phyloP scores from a whole-genome alignment of 2,113 vertebrate genomes.

The Agapornis roseicollis region DNA sequence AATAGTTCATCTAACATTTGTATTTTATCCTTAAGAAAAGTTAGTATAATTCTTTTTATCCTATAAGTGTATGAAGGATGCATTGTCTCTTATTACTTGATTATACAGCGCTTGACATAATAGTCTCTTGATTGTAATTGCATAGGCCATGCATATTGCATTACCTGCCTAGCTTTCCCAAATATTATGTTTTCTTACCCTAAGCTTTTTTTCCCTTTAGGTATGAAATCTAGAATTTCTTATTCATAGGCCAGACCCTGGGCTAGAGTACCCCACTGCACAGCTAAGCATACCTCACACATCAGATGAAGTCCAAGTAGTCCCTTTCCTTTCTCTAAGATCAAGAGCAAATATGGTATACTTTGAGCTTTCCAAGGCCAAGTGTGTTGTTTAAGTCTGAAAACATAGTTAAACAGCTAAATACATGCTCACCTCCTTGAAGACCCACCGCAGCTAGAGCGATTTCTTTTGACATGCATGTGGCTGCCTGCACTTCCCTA shows the following conservation, averaged over 20 bases:
- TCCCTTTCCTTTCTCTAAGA: neutral
- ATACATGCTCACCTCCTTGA: accelerated
- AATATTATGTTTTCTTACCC: neutral
- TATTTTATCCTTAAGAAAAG: neutral
- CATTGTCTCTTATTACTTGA: constrained; percentile 3
- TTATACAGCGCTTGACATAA: neutral
- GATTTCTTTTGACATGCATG: neutral
- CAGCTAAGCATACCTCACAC: neutral
- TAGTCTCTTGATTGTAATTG: constrained; percentile 27
- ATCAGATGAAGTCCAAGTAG: neutral
- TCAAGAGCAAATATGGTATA: neutral
- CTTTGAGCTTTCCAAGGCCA: neutral
- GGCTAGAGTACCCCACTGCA: neutral
- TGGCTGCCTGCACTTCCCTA: neutral
- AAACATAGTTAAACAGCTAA: neutral
- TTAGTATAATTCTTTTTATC: neutral
- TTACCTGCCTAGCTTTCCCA: neutral
- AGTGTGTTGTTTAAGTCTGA: neutral
- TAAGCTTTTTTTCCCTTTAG: neutral
- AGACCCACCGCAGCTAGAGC: neutral
- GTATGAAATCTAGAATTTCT: neutral
- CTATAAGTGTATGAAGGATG: neutral
- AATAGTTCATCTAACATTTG: neutral
- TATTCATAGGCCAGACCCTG: neutral
- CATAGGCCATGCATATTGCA: neutral